Percentiles rank a stretch among this genome's conserved stretches.
These are phyloP conservation scores for Drosophila nigrodunni DNA, from an alignment of 1,140 invertebrate species.

Conservation along the genomic window DNA sequence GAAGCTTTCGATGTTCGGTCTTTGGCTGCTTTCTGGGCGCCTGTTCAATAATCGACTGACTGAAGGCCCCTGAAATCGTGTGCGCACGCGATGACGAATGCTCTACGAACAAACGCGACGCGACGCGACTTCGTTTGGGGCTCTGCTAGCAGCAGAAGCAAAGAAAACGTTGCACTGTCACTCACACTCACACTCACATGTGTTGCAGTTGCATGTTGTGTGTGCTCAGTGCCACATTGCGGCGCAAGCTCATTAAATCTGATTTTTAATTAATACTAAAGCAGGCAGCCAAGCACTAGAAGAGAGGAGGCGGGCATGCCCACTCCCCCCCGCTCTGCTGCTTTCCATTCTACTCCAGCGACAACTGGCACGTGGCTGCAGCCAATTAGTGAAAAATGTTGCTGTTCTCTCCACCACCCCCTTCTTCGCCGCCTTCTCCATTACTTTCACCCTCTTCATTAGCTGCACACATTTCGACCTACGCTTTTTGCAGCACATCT, in stretches of 20 bases:
- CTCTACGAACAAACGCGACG: slow-evolving; percentile 15
- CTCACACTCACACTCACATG: neutral
- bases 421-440: neutral
- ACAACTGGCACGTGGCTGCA: slow-evolving; percentile 17
- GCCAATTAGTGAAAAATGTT: slow-evolving; percentile 73
- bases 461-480: slow-evolving; percentile 82
- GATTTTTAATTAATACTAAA: slow-evolving; percentile 40
- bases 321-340: neutral
- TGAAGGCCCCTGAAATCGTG: slow-evolving; percentile 81
- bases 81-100: slow-evolving; percentile 42
- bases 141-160: slow-evolving; percentile 24
- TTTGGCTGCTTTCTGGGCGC: slow-evolving; percentile 52
- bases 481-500: slow-evolving; percentile 79
- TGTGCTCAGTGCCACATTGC: slow-evolving; percentile 5
- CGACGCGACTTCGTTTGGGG: slow-evolving; percentile 37
- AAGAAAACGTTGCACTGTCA: slow-evolving; percentile 5
- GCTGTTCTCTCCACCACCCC: slow-evolving; percentile 1
- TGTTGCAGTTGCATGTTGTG: neutral
- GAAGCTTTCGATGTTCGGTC: slow-evolving; percentile 16
- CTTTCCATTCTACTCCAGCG: no score
- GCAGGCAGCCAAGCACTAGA: neutral
- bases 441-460: slow-evolving; percentile 74
- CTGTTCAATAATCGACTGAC: slow-evolving; percentile 81
- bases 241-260: slow-evolving; percentile 37
- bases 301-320: neutral